Base-by-base conservation (phyloP, 1,140 invertebrate species). In the Spodoptera litura region DNA sequence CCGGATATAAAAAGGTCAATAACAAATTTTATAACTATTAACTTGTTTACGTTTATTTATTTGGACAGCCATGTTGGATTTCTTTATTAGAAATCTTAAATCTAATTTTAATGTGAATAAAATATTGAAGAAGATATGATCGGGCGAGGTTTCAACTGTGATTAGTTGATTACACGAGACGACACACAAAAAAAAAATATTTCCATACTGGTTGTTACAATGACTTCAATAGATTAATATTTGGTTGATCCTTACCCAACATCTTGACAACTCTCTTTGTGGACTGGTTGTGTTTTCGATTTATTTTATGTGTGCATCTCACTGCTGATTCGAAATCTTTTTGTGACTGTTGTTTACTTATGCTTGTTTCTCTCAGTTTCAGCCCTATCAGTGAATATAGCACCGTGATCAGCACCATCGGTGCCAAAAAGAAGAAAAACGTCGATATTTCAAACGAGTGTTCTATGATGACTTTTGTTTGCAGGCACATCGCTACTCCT, bases 361-460 rank as follows among this genome's bases (percentile, higher is more conserved):
- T 89, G 53, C 93, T 95, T 0, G 97, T 96, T 70, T 95, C 94
- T 80, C 96, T 96, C 51, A 98, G 92, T 83, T 97, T 96, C 13
- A 98, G 87, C 8, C 97, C 98, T 85, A 99, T 98, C 71, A 98
- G 92, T n/a, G 97, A 95, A 89, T 99, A 98, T 2, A 98, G 95
- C 3, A 97, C 96, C 5, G 97, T 97, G 84, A 99, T 98, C 49
- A 98, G 93, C 13, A 97, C 96, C 97, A 99, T 98, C 0, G 98
- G 98, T 3, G 96, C 95, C 6, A 98, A 95, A 89, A 99, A 99
- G 91, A 98, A 98, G 25, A 98, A 88, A 81, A 98, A 96, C 0
- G 97, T 97, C 1, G 97, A 98, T 75, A 98, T 95, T 85, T 97
- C 97, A 86, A 98, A 98, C 0, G 97, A 96, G 89, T 98, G 97